Conservation (phyloP, 2,888 invertebrate genomes). For the Dorcus hopei region DNA sequence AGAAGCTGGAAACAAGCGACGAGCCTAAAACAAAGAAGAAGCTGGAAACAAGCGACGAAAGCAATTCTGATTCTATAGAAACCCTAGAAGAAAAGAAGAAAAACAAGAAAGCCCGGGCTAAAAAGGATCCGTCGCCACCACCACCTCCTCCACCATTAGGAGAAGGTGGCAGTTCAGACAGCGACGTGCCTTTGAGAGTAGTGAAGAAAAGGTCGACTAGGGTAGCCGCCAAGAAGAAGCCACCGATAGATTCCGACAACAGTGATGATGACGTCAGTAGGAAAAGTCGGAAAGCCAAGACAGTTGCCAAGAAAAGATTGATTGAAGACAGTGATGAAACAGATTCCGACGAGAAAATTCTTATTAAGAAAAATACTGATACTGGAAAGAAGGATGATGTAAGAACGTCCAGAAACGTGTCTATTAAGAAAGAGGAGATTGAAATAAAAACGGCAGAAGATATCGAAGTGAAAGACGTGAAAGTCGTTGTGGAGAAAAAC, state of each 20-base stretch:
- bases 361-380: background rate
- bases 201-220: too few species aligned
- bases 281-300: conserved; percentile 6
- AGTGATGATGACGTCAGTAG: conserved; percentile 4
- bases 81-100: background rate
- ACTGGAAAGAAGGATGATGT: background rate
- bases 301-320: background rate
- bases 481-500: background rate
- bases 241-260: conserved; percentile 18
- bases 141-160: too few species aligned
- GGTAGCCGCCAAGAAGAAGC: conserved; percentile 5
- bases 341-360: background rate
- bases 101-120: background rate
- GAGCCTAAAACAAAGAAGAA: background rate
- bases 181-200: too few species aligned
- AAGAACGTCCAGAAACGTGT: background rate
- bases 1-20: background rate
- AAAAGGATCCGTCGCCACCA: too few species aligned
- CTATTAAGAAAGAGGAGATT: background rate
- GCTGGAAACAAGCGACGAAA: too few species aligned
- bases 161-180: too few species aligned
- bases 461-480: background rate
- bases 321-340: conserved; percentile 7
- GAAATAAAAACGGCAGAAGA: background rate
- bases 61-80: background rate